These are phyloP conservation scores for Tinamus major DNA, from an alignment of 2,797 vertebrate genomes.

Conservation along the genomic window DNA sequence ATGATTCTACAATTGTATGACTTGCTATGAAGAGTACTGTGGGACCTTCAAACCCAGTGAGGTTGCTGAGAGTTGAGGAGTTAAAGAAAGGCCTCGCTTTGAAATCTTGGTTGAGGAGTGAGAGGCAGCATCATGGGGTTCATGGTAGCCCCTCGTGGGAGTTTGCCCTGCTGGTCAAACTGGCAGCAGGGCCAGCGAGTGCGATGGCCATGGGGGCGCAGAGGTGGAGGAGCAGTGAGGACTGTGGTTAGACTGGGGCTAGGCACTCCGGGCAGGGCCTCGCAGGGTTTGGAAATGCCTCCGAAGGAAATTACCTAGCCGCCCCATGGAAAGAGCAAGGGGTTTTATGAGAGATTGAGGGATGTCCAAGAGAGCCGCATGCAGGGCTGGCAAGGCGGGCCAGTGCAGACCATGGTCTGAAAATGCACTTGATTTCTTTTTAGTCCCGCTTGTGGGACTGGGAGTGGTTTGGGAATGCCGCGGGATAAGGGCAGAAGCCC, in stretches of 20 bases:
- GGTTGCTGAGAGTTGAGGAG: too few relatives aligned
- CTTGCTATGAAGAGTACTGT: neutral
- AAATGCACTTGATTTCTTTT: neutral
- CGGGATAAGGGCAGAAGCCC: neutral
- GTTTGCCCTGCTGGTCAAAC: neutral
- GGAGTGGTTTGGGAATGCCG: neutral
- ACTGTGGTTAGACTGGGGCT: neutral
- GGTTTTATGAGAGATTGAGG: too few relatives aligned
- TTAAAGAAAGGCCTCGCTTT: neutral
- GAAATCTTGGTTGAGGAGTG: neutral
- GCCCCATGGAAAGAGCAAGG: too few relatives aligned
- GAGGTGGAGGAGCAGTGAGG: neutral
- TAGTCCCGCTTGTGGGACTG: accelerated
- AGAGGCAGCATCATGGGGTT: neutral
- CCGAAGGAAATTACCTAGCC: neutral
- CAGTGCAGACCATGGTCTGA: neutral
- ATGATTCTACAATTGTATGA: too few relatives aligned
- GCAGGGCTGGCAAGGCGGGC: neutral
- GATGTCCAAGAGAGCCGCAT: too few relatives aligned
- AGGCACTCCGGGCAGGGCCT: neutral
- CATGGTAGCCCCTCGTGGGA: neutral
- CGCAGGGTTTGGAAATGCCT: too few relatives aligned
- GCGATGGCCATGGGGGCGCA: neutral
- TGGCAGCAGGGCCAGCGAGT: too few relatives aligned
- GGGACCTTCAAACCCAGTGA: neutral